These are phyloP conservation scores for Chelonus insularis DNA, from an alignment of 1,140 invertebrate genomes.

Conservation along the genomic window DNA sequence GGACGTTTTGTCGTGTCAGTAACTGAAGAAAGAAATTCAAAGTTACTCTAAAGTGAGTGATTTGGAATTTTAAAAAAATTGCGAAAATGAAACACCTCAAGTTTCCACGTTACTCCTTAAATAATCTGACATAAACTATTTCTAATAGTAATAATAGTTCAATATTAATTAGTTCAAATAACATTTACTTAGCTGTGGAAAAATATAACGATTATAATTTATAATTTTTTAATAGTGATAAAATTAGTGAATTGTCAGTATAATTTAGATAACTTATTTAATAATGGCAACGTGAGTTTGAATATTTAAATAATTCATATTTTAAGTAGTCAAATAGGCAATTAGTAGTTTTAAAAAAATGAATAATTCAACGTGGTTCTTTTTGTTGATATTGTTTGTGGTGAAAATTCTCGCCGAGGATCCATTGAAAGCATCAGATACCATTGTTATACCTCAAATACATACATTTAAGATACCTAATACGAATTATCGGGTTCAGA, in stretches of 20 bases:
- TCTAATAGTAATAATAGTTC: no score
- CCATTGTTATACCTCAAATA: neutral
- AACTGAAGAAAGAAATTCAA: neutral
- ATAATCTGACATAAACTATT: no score
- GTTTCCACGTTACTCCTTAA: no score
- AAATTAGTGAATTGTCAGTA: no score
- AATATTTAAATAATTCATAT: neutral
- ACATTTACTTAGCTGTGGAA: no score
- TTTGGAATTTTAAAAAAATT: neutral
- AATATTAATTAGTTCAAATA: no score
- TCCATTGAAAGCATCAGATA: conserved; percentile 11
- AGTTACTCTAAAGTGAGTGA: neutral
- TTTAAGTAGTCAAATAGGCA: neutral
- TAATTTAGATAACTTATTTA: no score
- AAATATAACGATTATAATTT: no score
- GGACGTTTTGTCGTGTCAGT: conserved; percentile 14
- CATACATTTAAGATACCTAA: conserved; percentile 3
- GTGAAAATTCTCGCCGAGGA: conserved; percentile 10
- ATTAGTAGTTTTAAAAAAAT: conserved; percentile 2
- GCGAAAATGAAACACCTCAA: no score
- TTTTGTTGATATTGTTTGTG: conserved; percentile 16
- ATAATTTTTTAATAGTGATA: no score
- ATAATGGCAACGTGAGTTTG: no score
- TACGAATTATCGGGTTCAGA: conserved; percentile 33
- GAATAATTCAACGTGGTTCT: conserved; percentile 1